Evolutionary conservation across 2,888 invertebrate genomes (phyloP).

Genomic region (Tinea semifulvella): DNA sequence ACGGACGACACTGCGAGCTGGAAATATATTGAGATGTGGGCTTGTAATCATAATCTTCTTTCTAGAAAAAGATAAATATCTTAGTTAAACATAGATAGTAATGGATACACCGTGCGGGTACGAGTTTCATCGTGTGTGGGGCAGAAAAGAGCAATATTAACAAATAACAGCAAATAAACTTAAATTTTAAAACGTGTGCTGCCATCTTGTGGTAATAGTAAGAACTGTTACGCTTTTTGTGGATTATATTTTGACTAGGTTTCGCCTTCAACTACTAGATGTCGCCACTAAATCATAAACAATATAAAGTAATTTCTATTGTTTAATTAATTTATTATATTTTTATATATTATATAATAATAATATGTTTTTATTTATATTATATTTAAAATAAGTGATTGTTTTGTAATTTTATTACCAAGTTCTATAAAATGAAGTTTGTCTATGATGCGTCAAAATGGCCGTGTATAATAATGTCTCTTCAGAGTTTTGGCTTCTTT

Average conservation of each 20-base stretch:
- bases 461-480: constrained; percentile 56
- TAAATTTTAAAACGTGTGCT: not conserved
- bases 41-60: no score
- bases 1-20: no score
- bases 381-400: not conserved
- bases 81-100: no score
- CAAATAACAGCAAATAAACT: no score
- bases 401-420: not conserved
- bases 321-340: not conserved
- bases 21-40: no score
- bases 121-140: no score
- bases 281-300: constrained; percentile 2
- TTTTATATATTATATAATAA: not conserved
- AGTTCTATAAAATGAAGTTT: constrained; percentile 21
- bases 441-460: constrained; percentile 61
- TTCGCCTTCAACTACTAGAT: not conserved
- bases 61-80: no score
- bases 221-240: not conserved
- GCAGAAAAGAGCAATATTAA: no score
- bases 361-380: not conserved
- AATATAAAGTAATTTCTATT: not conserved
- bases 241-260: not conserved
- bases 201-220: not conserved
- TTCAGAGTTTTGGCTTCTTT: constrained; percentile 59
- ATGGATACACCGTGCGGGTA: no score